Evolutionary conservation across 2,888 invertebrate genomes (phyloP).

Genomic region (Gnatocerus cornutus): DNA sequence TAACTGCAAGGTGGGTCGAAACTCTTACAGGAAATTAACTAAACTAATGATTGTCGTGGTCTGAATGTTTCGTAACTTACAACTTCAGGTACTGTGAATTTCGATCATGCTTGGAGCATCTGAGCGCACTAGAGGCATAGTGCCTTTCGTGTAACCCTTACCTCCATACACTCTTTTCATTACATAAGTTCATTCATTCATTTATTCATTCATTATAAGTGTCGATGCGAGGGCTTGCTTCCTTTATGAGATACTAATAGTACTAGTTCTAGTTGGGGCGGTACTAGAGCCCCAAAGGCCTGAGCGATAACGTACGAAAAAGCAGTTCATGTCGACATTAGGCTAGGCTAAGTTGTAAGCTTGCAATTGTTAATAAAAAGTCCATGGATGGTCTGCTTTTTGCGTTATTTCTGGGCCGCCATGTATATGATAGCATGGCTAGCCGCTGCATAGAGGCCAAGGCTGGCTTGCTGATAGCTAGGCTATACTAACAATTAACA

Average conservation of each 20-base stretch:
- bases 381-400: not conserved
- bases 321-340: too few species aligned
- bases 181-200: constrained; percentile 49
- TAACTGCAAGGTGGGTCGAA: constrained; percentile 80
- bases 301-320: not conserved
- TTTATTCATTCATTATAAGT: constrained; percentile 44
- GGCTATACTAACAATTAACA: constrained; percentile 73
- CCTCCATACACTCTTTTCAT: constrained; percentile 45
- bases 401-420: constrained; percentile 10
- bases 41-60: constrained; percentile 56
- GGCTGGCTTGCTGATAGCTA: constrained; percentile 69
- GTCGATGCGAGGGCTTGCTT: constrained; percentile 30
- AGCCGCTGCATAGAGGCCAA: constrained; percentile 65
- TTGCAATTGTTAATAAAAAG: not conserved
- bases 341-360: too few species aligned
- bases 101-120: constrained; percentile 59
- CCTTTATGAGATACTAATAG: not conserved
- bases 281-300: not conserved
- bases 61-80: constrained; percentile 59
- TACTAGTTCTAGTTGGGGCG: not conserved
- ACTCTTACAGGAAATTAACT: constrained; percentile 8
- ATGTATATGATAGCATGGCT: constrained; percentile 63
- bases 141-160: constrained; percentile 59
- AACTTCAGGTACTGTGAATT: constrained; percentile 60
- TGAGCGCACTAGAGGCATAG: constrained; percentile 50